Evolutionary conservation across 2,113 vertebrate species (phyloP), one percentile per base, ranked within the genome.

Genomic region (Todiramphus saurophagus): DNA sequence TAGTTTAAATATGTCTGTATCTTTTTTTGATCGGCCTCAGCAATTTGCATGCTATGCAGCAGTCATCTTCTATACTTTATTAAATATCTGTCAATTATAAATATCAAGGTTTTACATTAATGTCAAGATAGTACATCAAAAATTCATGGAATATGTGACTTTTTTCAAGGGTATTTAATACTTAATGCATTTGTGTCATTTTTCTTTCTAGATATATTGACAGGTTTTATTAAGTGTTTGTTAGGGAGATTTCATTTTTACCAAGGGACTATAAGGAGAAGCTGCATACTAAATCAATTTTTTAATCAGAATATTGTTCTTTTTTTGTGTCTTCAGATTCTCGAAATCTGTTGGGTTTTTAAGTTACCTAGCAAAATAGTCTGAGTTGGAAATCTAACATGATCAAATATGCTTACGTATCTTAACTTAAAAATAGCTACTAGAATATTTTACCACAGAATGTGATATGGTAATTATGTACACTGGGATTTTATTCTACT

Each of bases 61-160:
- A 95, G 94, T 95, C 97, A 96, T 98, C 97, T 97, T 97, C 97
- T 97, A 94, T 97, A 97, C 97, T 97, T 98, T 98, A 98, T 99
- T 98, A 98, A 98, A 98, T 98, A 98, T 98, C 97, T 98, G 98
- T 98, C 98, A 98, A 98, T 99, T 98, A 98, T 97, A 98, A 98
- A 98, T 98, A 98, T 98, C 98, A 98, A 98, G 98, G 98, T 98
- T 98, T 98, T 98, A 98, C 98, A 98, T 98, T 98, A 98, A 98
- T 98, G 98, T 98, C 98, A 98, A 98, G 98, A 98, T 98, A 98
- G 98, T 98, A 86, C 98, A 98, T 98, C 98, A 98, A 98, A 99
- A 98, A 99, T 99, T 98, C 98, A 98, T 98, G 97, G 96, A 98
- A 98, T 98, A 98, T 98, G 97, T 98, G 97, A 97, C 97, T 98